Conservation (phyloP, 2,888 invertebrate genomes). For the Napeogenes sylphis region DNA sequence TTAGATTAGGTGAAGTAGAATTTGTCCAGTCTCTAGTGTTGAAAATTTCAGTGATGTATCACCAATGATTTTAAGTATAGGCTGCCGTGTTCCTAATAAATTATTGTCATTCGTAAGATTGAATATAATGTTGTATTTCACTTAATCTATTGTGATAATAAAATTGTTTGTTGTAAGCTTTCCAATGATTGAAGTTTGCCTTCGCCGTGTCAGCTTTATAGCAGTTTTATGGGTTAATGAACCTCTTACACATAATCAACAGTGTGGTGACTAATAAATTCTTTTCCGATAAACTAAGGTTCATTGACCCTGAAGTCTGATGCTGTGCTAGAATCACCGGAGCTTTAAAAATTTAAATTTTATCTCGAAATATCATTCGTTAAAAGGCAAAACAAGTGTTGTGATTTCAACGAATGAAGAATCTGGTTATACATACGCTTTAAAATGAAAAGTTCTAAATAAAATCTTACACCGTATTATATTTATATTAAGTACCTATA, state of each 20-base stretch:
- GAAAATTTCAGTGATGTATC: slow-evolving; percentile 71
- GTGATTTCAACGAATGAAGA: slow-evolving; percentile 49
- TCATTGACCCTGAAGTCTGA: slow-evolving; percentile 55
- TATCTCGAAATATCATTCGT: slow-evolving; percentile 29
- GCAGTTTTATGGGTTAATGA: slow-evolving; percentile 55
- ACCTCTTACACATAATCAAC: slow-evolving; percentile 4
- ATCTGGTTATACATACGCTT: slow-evolving; percentile 70
- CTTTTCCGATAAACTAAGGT: slow-evolving; percentile 15
- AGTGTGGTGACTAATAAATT: slow-evolving; percentile 4
- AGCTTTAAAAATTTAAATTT: slow-evolving; percentile 33
- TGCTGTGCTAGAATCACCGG: slow-evolving; percentile 48
- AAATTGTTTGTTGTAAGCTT: slow-evolving; percentile 32
- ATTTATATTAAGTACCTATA: slow-evolving; percentile 65
- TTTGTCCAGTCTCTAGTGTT: slow-evolving; percentile 42
- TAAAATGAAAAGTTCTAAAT: slow-evolving; percentile 53
- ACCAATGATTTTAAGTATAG: slow-evolving; percentile 73
- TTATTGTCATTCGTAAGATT: slow-evolving; percentile 51
- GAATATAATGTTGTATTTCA: slow-evolving; percentile 50
- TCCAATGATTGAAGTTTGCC: slow-evolving; percentile 28
- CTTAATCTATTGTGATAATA: slow-evolving; percentile 61
- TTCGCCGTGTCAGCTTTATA: slow-evolving; percentile 42
- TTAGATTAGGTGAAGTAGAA: slow-evolving; percentile 68
- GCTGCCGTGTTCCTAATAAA: slow-evolving; percentile 70
- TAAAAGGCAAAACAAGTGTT: slow-evolving; percentile 32
- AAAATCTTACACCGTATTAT: slow-evolving; percentile 73